Percentiles rank a stretch among this genome's conserved stretches.
phyloP scores from a whole-genome alignment of 2,797 vertebrate genomes.

The Lerista edwardsae region DNA sequence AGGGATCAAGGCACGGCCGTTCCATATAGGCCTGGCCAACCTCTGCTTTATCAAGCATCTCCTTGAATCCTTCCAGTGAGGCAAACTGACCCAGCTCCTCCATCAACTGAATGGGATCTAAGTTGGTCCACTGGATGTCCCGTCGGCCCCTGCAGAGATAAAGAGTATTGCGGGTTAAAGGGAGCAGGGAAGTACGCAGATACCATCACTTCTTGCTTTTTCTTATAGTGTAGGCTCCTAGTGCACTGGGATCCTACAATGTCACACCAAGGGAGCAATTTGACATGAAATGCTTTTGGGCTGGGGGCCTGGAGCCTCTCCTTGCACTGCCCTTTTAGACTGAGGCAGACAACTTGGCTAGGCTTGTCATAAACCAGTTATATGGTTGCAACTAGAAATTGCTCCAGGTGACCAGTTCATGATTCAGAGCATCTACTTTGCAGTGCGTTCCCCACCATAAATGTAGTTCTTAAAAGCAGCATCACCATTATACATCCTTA shows the following conservation, averaged over 20 bases:
- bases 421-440: neutral
- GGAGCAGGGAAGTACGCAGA: neutral
- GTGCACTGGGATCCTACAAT: neutral
- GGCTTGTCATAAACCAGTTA: neutral
- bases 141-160: slow-evolving; percentile 85
- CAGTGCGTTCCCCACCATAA: neutral
- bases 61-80: slow-evolving; percentile 92
- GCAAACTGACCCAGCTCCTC: slow-evolving; percentile 95
- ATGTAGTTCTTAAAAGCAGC: too few species aligned
- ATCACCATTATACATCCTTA: too few species aligned
- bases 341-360: neutral
- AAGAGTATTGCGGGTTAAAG: neutral
- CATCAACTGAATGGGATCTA: slow-evolving; percentile 94
- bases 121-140: slow-evolving; percentile 97
- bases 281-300: neutral
- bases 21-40: slow-evolving; percentile 96
- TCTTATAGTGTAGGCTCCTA: neutral
- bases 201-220: neutral
- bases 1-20: slow-evolving; percentile 90
- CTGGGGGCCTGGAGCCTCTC: neutral
- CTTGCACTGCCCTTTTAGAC: neutral
- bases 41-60: slow-evolving; percentile 97
- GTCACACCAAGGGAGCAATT: neutral
- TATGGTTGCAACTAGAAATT: neutral
- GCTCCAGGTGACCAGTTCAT: neutral